Evolutionary conservation across 2,888 invertebrate species (phyloP).

Genomic region (Leptarthrus brevirostris): DNA sequence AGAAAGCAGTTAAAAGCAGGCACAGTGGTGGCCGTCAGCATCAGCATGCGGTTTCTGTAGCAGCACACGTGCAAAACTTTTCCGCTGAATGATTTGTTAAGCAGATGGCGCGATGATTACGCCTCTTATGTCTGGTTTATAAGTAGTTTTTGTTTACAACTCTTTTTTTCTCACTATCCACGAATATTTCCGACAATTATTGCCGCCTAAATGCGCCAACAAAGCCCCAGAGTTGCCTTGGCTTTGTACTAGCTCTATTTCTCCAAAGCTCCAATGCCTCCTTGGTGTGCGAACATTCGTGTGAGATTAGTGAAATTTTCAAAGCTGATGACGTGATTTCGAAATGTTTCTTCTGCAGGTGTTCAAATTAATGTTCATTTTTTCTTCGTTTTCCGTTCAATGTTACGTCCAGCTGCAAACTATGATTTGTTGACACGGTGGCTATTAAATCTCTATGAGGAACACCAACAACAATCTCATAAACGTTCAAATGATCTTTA

Average conservation of each 20-base stretch:
- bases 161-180: constrained; percentile 11
- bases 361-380: constrained; percentile 50
- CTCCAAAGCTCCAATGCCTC: constrained; percentile 15
- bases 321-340: constrained; percentile 53
- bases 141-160: constrained; percentile 34
- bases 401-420: constrained; percentile 27
- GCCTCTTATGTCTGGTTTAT: constrained; percentile 33
- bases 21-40: background rate
- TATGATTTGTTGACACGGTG: constrained; percentile 8
- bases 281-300: constrained; percentile 24
- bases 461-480: too few relatives aligned
- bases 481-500: too few relatives aligned
- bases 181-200: constrained; percentile 22
- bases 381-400: constrained; percentile 37
- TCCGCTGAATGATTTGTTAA: constrained; percentile 46
- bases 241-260: background rate
- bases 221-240: too few relatives aligned
- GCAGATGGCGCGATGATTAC: constrained; percentile 47
- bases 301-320: constrained; percentile 48
- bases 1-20: background rate
- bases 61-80: constrained; percentile 50
- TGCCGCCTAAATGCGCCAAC: too few relatives aligned
- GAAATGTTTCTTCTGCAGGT: constrained; percentile 53
- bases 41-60: constrained; percentile 29
- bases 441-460: background rate